phyloP scores from a whole-genome alignment of 1,140 invertebrate genomes.

The Rhyzopertha dominica region DNA sequence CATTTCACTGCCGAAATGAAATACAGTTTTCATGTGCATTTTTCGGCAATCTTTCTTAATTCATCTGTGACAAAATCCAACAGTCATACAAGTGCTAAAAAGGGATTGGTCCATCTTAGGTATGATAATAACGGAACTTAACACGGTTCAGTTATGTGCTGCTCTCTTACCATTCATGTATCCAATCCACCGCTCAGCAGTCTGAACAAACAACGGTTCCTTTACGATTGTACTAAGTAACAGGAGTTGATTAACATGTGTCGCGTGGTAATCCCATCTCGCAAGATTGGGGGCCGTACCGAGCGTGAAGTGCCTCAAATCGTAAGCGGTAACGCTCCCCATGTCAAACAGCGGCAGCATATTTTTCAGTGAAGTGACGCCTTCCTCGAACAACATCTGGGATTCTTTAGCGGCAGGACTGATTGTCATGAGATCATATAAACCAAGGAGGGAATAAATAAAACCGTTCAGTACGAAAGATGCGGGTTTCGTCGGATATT shows the following conservation, averaged over 20 bases:
- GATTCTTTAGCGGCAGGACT: slow-evolving; percentile 61
- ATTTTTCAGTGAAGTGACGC: slow-evolving; percentile 82
- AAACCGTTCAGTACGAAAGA: slow-evolving; percentile 98
- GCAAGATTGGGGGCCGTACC: slow-evolving; percentile 87
- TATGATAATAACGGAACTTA: neutral
- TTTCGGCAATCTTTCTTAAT: too few relatives aligned
- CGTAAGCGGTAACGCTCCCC: slow-evolving; percentile 94
- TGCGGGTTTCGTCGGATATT: slow-evolving; percentile 93
- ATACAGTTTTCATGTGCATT: too few relatives aligned
- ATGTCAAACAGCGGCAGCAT: slow-evolving; percentile 92
- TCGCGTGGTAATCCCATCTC: slow-evolving; percentile 97
- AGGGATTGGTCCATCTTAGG: too few relatives aligned
- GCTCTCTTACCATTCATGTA: slow-evolving; percentile 95
- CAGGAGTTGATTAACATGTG: slow-evolving; percentile 94
- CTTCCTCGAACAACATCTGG: slow-evolving; percentile 73
- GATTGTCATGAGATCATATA: slow-evolving; percentile 84
- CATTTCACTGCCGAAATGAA: too few relatives aligned
- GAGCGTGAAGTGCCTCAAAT: slow-evolving; percentile 87
- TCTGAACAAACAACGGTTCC: slow-evolving; percentile 75
- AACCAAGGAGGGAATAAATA: slow-evolving; percentile 93
- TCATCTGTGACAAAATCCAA: too few relatives aligned
- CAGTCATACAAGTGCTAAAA: too few relatives aligned
- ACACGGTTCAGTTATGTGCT: slow-evolving; percentile 89
- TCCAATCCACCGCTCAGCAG: slow-evolving; percentile 88
- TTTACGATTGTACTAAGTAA: slow-evolving; percentile 83